A percentile compares a stretch with the other conserved stretches of the same genome.
phyloP scores from a whole-genome alignment of 1,140 invertebrate genomes.

The Plutomurus gul region DNA sequence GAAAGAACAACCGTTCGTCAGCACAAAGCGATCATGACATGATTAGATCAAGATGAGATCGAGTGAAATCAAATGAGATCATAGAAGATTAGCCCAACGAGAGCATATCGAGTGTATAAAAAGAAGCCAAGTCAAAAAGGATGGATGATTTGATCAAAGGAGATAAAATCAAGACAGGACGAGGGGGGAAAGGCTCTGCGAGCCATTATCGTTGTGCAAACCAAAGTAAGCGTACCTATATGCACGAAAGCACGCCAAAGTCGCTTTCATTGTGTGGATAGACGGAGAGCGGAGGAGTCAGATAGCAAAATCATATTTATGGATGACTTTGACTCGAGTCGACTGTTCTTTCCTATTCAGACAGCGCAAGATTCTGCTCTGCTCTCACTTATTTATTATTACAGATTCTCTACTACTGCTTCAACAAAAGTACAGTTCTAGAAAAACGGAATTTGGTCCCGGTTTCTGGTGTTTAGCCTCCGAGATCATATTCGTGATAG shows the following conservation, averaged over 20 bases:
- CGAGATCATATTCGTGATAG: background rate
- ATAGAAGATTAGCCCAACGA: background rate
- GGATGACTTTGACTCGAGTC: background rate
- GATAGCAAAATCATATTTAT: slow-evolving; percentile 10
- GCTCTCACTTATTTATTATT: background rate
- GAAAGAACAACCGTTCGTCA: background rate
- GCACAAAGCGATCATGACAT: background rate
- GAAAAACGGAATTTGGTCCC: background rate
- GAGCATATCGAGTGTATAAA: background rate
- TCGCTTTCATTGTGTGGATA: background rate
- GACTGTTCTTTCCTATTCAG: background rate
- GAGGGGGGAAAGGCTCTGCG: background rate
- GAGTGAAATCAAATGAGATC: slow-evolving; percentile 3
- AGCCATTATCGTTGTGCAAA: background rate
- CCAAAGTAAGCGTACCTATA: background rate
- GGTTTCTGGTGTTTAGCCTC: background rate
- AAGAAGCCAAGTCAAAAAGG: background rate
- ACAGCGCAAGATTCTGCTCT: no score
- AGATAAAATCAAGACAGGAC: slow-evolving; percentile 15
- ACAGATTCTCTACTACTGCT: background rate
- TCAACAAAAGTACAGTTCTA: background rate
- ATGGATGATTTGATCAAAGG: slow-evolving; percentile 3
- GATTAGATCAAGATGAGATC: slow-evolving; percentile 11
- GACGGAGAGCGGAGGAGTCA: background rate
- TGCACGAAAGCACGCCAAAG: no score